Percentiles rank a stretch among this genome's conserved stretches.
phyloP scores from a whole-genome alignment of 2,797 vertebrate genomes.

The Margarornis squamiger region DNA sequence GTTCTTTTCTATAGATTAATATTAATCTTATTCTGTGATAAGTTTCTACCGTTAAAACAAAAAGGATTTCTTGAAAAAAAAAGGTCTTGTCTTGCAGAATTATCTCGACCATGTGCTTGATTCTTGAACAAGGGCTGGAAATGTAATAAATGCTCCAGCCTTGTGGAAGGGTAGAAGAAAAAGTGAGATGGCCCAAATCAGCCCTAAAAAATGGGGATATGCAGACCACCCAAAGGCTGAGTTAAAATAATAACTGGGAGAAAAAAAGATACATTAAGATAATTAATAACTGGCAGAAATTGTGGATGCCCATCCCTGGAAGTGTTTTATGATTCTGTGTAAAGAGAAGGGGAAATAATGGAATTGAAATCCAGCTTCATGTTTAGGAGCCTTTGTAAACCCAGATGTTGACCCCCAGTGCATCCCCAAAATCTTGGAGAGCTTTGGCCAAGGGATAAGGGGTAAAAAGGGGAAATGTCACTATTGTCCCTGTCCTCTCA shows the following conservation, averaged over 20 bases:
- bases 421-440: not conserved
- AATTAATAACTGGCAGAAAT: not conserved
- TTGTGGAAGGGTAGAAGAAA: not conserved
- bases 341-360: not conserved
- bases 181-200: not conserved
- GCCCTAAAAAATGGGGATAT: not conserved
- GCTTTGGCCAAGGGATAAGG: not conserved
- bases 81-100: not conserved
- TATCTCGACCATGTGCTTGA: not conserved
- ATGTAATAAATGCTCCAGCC: not conserved
- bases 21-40: slow-evolving; percentile 20
- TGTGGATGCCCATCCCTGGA: not conserved
- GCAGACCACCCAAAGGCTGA: not conserved
- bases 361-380: rapidly evolving
- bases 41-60: slow-evolving; percentile 24
- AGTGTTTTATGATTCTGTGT: not conserved
- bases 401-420: rapidly evolving
- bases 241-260: not conserved
- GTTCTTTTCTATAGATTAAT: slow-evolving; percentile 12
- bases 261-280: not conserved
- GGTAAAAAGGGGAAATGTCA: not conserved
- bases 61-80: slow-evolving; percentile 1
- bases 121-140: not conserved
- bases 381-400: not conserved
- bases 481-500: not conserved